These are phyloP conservation scores for Megatriorchis doriae DNA, from an alignment of 2,113 vertebrate species.

Conservation along the genomic window DNA sequence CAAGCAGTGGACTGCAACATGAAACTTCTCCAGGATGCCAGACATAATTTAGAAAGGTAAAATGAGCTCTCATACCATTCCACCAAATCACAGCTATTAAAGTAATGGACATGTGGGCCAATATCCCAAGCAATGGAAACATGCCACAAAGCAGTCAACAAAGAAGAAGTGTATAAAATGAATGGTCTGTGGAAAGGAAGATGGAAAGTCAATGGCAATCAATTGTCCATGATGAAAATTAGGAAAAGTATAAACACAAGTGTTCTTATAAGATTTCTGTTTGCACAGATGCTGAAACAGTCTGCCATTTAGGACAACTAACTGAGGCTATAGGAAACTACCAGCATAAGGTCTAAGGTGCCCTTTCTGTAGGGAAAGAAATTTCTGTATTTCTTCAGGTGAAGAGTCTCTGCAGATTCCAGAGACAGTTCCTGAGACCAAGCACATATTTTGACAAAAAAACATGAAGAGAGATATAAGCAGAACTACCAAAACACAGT, in stretches of 20 bases:
- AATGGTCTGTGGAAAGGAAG: not conserved
- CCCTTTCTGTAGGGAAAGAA: not conserved
- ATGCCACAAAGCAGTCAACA: not conserved
- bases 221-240: not conserved
- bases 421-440: not conserved
- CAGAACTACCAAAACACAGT: not conserved
- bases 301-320: not conserved
- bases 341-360: not conserved
- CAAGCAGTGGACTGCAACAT: not conserved
- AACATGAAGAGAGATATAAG: not conserved
- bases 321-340: not conserved
- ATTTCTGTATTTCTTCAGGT: not conserved
- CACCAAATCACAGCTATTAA: not conserved
- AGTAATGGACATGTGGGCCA: not conserved
- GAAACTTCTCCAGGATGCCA: not conserved
- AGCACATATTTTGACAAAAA: not conserved
- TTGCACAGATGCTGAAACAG: not conserved
- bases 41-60: not conserved
- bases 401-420: not conserved
- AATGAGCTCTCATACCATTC: not conserved
- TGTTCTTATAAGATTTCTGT: not conserved
- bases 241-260: not conserved
- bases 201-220: not conserved
- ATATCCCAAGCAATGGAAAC: not conserved
- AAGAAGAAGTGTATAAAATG: not conserved